A percentile compares a stretch with the other conserved stretches of the same genome.
phyloP scores from a whole-genome alignment of 2,797 vertebrate genomes.

The Anas capensis region DNA sequence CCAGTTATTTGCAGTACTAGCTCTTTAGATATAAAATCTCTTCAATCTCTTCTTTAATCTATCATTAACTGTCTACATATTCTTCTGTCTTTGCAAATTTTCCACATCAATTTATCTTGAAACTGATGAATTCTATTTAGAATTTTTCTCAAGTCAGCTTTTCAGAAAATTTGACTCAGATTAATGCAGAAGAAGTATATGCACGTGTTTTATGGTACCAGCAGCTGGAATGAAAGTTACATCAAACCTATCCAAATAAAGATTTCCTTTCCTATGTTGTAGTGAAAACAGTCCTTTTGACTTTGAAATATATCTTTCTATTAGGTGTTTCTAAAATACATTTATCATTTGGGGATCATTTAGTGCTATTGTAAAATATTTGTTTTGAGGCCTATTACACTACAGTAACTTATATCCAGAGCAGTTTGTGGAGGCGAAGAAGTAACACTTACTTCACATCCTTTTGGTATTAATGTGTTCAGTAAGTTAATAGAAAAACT shows the following conservation, averaged over 20 bases:
- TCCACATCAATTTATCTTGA: neutral
- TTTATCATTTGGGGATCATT: neutral
- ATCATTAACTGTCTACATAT: neutral
- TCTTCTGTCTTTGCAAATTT: neutral
- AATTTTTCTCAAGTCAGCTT: neutral
- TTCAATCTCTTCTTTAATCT: neutral
- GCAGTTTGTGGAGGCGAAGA: neutral
- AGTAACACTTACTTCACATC: neutral
- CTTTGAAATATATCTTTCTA: neutral
- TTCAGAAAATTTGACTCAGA: accelerated
- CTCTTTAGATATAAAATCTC: neutral
- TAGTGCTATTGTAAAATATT: neutral
- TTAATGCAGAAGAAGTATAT: neutral
- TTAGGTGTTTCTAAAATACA: neutral
- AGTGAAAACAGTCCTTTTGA: neutral
- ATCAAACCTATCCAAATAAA: neutral
- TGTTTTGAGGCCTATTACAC: neutral
- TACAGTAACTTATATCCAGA: neutral
- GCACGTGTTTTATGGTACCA: neutral
- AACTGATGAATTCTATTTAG: neutral
- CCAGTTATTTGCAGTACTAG: neutral
- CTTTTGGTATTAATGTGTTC: neutral
- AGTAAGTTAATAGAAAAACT: conserved; percentile 43
- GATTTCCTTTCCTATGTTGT: neutral
- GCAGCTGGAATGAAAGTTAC: neutral